Percentiles rank a stretch among this genome's conserved stretches.
Evolutionary conservation across 2,888 invertebrate genomes (phyloP).

Genomic region (Aleiodes testaceus): DNA sequence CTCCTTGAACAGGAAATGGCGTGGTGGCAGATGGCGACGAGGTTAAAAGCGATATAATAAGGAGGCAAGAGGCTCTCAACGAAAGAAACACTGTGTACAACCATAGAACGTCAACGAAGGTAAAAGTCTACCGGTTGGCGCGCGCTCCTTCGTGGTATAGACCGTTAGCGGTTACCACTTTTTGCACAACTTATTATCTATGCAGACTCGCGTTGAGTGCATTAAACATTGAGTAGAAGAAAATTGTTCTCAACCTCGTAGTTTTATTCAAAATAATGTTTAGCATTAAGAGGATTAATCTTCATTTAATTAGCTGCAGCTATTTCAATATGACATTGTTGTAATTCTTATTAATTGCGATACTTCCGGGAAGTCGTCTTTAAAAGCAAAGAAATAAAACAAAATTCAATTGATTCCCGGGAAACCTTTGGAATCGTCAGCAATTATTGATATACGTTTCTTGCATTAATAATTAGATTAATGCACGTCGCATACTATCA

Average conservation of each 20-base stretch:
- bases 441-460: constrained; percentile 26
- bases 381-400: constrained; percentile 43
- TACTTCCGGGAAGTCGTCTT: constrained; percentile 54
- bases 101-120: constrained; percentile 31
- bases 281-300: neutral
- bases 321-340: neutral
- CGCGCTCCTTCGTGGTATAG: constrained; percentile 37
- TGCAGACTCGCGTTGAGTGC: constrained; percentile 52
- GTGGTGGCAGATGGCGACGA: constrained; percentile 54
- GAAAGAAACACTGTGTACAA: constrained; percentile 8
- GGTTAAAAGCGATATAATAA: constrained; percentile 49
- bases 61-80: constrained; percentile 35
- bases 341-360: neutral
- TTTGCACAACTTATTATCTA: constrained; percentile 55
- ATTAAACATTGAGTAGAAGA: neutral
- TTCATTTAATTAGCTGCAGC: constrained; percentile 18
- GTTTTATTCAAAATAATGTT: constrained; percentile 11
- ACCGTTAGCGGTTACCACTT: constrained; percentile 43
- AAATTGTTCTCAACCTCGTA: constrained; percentile 27
- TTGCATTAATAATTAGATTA: constrained; percentile 20
- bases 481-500: neutral
- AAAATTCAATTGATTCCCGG: constrained; percentile 44
- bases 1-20: constrained; percentile 60
- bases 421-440: constrained; percentile 35
- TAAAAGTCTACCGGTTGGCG: constrained; percentile 41